Evolutionary conservation across 2,797 vertebrate species (phyloP), one percentile per base, ranked within the genome.

Genomic region (Sebastes reedi): DNA sequence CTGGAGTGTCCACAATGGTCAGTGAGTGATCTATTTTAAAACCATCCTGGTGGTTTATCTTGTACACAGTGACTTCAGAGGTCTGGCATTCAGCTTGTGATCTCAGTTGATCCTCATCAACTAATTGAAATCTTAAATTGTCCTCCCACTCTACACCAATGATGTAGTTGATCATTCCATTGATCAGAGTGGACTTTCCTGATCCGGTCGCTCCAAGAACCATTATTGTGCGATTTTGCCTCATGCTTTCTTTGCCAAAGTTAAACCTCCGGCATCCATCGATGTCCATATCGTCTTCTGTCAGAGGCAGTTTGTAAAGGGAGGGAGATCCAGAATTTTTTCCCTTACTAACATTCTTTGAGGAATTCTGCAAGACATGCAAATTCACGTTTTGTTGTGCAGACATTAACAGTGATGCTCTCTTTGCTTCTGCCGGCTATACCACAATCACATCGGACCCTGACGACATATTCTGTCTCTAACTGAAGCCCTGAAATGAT

Each of bases 101-200:
- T 30, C 1, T 27, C 27, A 1, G 1, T 1, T 27, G 27, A 27
- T 1, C 27, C 1, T 27, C 27, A 27, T 27, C 27, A 27, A 27
- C 27, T 27, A 27, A 27, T 27, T 27, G 3, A 4, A 93, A 86
- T 7, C 92, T 34, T 32, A 75, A 87, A 1, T 18, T 0, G 54
- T 92, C 88, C 2, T 77, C 14, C 91, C 91, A 93, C 1, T 88
- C 1, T 0, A 93, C 85, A n/a, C 92, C 89, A 32, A 89, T 16
- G 10, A 94, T 87, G 83, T 91, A 89, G 54, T 90, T 92, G 75
- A 91, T 86, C 58, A 92, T 87, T 2, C 67, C 86, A 14, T 92
- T 89, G 80, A 89, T 89, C 0, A 87, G 78, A 10, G 82, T 77
- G 4, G 84, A 73, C 60, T 87, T 82, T 46, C 87, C 86, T 30